phyloP scores from a whole-genome alignment of 2,888 invertebrate genomes.

The Himalopsyche tibetana region DNA sequence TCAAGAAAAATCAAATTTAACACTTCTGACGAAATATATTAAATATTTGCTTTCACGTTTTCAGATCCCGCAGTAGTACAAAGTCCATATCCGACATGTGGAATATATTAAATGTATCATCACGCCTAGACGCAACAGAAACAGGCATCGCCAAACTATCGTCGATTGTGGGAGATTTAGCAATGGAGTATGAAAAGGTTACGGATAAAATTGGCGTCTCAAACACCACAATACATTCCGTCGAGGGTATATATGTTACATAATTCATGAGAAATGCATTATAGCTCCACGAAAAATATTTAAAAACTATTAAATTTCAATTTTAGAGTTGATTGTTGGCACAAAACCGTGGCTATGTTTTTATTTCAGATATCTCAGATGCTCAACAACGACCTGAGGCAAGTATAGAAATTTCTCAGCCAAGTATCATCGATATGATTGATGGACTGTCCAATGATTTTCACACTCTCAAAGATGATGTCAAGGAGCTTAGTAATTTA shows the following conservation, averaged over 20 bases:
- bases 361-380: slow-evolving; percentile 41
- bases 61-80: slow-evolving; percentile 73
- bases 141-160: slow-evolving; percentile 79
- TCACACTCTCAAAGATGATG: slow-evolving; percentile 50
- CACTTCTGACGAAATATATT: too few relatives aligned
- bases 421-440: slow-evolving; percentile 51
- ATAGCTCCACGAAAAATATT: neutral
- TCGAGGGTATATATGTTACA: neutral
- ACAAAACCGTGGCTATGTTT: neutral
- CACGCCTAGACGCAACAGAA: slow-evolving; percentile 81
- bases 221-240: neutral
- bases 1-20: too few relatives aligned
- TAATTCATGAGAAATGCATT: neutral
- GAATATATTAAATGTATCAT: slow-evolving; percentile 80
- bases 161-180: slow-evolving; percentile 78
- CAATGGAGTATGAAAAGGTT: slow-evolving; percentile 69
- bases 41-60: neutral
- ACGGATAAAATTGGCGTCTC: slow-evolving; percentile 28
- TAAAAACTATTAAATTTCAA: neutral
- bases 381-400: neutral
- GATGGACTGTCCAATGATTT: slow-evolving; percentile 51
- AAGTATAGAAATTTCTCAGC: slow-evolving; percentile 65
- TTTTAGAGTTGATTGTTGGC: neutral
- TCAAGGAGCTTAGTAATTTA: slow-evolving; percentile 48
- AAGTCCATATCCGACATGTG: slow-evolving; percentile 80